A percentile compares a stretch with the other conserved stretches of the same genome.
phyloP scores from a whole-genome alignment of 2,797 vertebrate genomes.

The Gobio occitaniae region DNA sequence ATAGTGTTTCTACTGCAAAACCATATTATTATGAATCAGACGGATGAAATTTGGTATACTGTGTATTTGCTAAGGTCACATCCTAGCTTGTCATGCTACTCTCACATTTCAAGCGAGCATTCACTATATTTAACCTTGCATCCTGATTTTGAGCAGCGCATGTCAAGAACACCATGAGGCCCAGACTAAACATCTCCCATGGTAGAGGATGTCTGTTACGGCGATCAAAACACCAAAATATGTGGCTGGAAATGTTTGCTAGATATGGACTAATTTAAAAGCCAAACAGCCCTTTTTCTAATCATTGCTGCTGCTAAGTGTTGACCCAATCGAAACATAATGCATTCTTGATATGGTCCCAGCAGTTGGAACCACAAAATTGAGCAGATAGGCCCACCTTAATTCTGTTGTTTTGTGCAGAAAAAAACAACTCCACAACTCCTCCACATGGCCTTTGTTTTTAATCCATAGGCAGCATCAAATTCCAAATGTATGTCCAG shows the following conservation, averaged over 20 bases:
- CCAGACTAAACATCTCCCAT: slow-evolving; percentile 56
- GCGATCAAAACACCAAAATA: slow-evolving; percentile 54
- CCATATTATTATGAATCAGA: background rate
- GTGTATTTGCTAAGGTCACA: slow-evolving; percentile 6
- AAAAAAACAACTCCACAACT: background rate
- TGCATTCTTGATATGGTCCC: slow-evolving; percentile 35
- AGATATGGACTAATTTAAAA: slow-evolving; percentile 39
- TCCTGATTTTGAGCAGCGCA: slow-evolving; percentile 31
- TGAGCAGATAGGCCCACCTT: background rate
- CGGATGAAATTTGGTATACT: background rate
- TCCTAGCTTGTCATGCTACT: slow-evolving; percentile 14
- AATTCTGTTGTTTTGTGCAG: slow-evolving; percentile 11
- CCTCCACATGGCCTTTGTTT: slow-evolving; percentile 21
- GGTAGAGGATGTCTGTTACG: slow-evolving; percentile 51
- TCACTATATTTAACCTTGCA: slow-evolving; percentile 41
- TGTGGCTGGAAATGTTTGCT: slow-evolving; percentile 33
- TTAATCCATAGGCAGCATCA: slow-evolving; percentile 6
- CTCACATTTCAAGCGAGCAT: background rate
- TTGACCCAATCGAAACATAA: slow-evolving; percentile 46
- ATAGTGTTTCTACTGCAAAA: background rate
- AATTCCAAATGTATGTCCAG: background rate
- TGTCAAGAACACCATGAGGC: slow-evolving; percentile 36
- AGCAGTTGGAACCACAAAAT: slow-evolving; percentile 19
- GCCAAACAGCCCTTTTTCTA: slow-evolving; percentile 56
- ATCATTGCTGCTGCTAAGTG: slow-evolving; percentile 30